Evolutionary conservation across 2,888 invertebrate species (phyloP).

Genomic region (Noctua janthe): DNA sequence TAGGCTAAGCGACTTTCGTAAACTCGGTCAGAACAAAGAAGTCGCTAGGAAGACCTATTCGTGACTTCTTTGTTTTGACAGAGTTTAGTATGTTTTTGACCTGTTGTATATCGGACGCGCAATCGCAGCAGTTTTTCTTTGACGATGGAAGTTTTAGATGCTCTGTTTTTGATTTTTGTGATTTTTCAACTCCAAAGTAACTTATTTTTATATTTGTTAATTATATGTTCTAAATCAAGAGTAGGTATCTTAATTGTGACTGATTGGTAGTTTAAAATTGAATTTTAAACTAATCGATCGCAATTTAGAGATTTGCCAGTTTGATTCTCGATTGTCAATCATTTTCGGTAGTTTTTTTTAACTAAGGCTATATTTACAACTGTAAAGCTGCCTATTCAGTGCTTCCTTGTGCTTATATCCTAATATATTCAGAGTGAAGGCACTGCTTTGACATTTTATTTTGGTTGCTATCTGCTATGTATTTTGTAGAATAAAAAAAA

Average conservation of each 20-base stretch:
- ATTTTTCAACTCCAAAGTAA: conserved; percentile 9
- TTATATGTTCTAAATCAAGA: neutral
- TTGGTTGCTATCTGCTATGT: conserved; percentile 31
- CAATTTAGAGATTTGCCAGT: conserved; percentile 26
- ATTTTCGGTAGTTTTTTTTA: conserved; percentile 46
- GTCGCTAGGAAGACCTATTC: neutral
- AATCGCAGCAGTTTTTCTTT: conserved; percentile 54
- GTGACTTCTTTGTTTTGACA: conserved; percentile 52
- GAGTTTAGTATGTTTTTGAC: conserved; percentile 35
- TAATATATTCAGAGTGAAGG: conserved; percentile 87
- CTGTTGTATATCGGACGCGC: conserved; percentile 49
- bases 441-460: conserved; percentile 64
- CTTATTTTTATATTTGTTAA: conserved; percentile 5
- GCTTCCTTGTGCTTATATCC: conserved; percentile 88
- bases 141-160: conserved; percentile 25
- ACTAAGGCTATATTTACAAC: conserved; percentile 77
- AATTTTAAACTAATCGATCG: conserved; percentile 45
- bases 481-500: conserved; percentile 52
- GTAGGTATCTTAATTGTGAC: conserved; percentile 18
- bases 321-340: conserved; percentile 21
- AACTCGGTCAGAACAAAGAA: no score
- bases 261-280: conserved; percentile 48
- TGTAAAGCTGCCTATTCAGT: conserved; percentile 79
- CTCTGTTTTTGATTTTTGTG: conserved; percentile 15
- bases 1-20: conserved; percentile 56